phyloP scores from a whole-genome alignment of 2,113 vertebrate species.

The Psittacula cyanocephala region DNA sequence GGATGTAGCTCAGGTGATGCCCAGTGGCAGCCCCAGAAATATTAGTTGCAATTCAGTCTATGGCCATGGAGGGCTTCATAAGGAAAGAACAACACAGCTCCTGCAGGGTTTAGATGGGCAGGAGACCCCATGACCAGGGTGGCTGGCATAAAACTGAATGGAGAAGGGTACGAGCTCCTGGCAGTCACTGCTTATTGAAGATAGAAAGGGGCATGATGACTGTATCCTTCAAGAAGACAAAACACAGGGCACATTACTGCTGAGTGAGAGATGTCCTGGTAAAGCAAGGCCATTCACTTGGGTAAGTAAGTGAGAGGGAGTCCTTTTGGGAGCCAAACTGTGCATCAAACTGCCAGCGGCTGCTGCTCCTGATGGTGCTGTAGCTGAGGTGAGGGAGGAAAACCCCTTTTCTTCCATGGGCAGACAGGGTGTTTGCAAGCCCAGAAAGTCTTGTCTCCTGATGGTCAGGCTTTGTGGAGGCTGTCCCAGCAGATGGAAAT shows the following conservation, averaged over 20 bases:
- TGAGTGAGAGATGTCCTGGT: not conserved
- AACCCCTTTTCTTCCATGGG: not conserved
- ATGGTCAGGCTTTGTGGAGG: not conserved
- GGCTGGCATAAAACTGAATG: not conserved
- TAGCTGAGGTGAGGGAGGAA: not conserved
- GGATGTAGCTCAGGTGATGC: no score
- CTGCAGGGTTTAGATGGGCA: not conserved
- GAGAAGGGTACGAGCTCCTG: not conserved
- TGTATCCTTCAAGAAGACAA: not conserved
- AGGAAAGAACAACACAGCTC: not conserved
- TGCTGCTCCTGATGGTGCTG: not conserved
- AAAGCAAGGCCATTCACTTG: accelerated
- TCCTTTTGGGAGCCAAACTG: not conserved
- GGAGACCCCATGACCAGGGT: not conserved
- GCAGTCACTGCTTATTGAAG: not conserved
- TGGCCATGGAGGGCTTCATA: not conserved
- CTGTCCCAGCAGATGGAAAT: not conserved
- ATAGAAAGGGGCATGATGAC: not conserved
- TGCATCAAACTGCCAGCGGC: accelerated
- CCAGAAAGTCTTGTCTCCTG: not conserved
- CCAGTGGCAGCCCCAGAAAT: not conserved
- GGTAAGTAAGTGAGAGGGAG: not conserved
- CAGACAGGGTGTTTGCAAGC: not conserved
- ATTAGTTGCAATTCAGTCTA: not conserved
- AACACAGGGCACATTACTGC: not conserved